These are phyloP conservation scores for Telenomus remus DNA, from an alignment of 1,140 invertebrate genomes.

Conservation along the genomic window DNA sequence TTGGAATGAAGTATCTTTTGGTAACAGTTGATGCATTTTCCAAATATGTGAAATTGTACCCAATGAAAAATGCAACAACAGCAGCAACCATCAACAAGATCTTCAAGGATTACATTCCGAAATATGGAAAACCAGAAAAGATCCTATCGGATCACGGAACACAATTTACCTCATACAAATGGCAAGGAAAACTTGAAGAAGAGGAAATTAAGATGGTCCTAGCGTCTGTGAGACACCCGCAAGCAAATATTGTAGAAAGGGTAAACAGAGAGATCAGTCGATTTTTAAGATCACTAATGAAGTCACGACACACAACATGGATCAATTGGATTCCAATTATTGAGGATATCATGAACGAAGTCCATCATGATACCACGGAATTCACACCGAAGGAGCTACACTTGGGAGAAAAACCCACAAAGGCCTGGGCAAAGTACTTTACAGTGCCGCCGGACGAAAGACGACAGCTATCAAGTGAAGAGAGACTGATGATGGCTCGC, in stretches of 20 bases:
- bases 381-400: conserved; percentile 23
- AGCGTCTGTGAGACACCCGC: conserved; percentile 53
- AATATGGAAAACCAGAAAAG: conserved; percentile 31
- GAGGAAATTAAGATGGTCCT: conserved; percentile 43
- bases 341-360: conserved; percentile 33
- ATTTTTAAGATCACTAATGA: conserved; percentile 35
- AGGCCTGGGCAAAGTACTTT: conserved; percentile 1
- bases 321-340: conserved; percentile 15
- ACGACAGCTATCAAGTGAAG: background rate
- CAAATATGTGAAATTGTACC: conserved; percentile 64
- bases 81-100: conserved; percentile 34
- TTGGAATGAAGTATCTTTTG: conserved; percentile 56
- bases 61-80: conserved; percentile 55
- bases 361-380: conserved; percentile 22
- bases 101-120: conserved; percentile 36
- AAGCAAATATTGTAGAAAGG: conserved; percentile 34
- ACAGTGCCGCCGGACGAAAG: background rate
- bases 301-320: conserved; percentile 15
- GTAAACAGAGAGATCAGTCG: conserved; percentile 29
- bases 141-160: conserved; percentile 50
- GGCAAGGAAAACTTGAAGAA: conserved; percentile 4
- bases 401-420: conserved; percentile 7
- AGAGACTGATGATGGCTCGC: conserved; percentile 4
- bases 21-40: conserved; percentile 61
- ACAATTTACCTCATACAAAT: conserved; percentile 27